Evolutionary conservation across 2,797 vertebrate species (phyloP), one percentile per base, ranked within the genome.

Genomic region (Ispidina picta): DNA sequence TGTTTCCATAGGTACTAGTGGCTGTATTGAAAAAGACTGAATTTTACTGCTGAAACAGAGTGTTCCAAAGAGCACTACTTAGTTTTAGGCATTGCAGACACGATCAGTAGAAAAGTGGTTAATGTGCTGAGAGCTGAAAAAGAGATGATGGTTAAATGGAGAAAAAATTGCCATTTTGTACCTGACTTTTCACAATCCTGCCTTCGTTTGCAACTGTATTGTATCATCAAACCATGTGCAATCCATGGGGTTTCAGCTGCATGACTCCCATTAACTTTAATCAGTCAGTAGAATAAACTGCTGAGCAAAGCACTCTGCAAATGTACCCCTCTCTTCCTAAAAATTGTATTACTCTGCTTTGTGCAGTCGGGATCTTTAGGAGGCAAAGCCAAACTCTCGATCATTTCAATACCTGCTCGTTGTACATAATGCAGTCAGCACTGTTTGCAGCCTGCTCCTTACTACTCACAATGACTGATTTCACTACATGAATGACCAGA

Each of bases 191-290:
- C 89, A 56, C 90, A 89, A 94, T 83, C 88, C 63, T 90, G 85
- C 69, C 70, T 95, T 93, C 83, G 7, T 94, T 88, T 93, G 86
- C 87, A 79, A 87, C 92, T 75, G 93, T 92, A 95, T 94, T 96
- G 90, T 96, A 93, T 88, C 90, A 94, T 96, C 95, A 96, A 94
- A 90, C 90, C 73, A 70, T 79, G 80, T 84, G 82, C 81, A 78
- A 82, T 88, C 90, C 91, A 43, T 89, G 79, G 71, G 62, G 79
- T 96, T 90, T 96, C 92, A 90, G 92, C 91, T 94, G 68, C 88
- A 70, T 80, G 83, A 95, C 83, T 96, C 85, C 93, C 92, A 88
- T 91, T 94, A 93, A 87, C 96, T 95, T 96, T 95, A 96, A 96
- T 95, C 92, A 89, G 94, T 87, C 93, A 72, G 92, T 88, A 86